Percentiles rank a stretch among this genome's conserved stretches.
phyloP scores from a whole-genome alignment of 1,140 invertebrate genomes.

The Amphibalanus amphitrite region DNA sequence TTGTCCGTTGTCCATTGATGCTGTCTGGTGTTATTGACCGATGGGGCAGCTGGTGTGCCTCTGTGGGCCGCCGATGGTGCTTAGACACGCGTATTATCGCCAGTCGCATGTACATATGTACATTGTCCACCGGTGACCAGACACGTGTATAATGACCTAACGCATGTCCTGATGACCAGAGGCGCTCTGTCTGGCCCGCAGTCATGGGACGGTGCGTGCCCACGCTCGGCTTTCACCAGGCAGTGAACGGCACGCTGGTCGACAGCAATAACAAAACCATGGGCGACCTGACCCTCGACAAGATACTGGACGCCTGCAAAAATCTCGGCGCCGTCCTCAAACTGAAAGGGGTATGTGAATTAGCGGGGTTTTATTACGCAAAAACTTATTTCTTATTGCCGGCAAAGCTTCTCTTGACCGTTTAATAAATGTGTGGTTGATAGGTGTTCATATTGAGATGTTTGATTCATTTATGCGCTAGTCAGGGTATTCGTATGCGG shows the following conservation, averaged over 20 bases:
- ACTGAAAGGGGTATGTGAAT: background rate
- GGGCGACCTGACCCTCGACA: background rate
- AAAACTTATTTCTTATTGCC: background rate
- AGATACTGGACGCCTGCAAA: background rate
- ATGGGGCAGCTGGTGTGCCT: no score
- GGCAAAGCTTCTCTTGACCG: background rate
- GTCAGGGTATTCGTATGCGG: no score
- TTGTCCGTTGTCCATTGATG: no score
- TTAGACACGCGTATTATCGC: no score
- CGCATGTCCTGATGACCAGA: no score
- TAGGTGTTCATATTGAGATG: background rate
- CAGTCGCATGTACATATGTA: no score
- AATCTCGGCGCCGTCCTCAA: background rate
- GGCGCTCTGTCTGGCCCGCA: background rate
- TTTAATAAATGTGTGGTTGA: background rate
- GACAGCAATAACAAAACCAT: conserved; percentile 1
- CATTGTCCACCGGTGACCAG: no score
- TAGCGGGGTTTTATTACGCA: no score
- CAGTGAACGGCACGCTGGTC: background rate
- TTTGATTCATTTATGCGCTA: no score
- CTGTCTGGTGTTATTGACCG: no score
- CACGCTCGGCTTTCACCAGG: background rate
- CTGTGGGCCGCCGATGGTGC: no score
- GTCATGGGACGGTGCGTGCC: background rate
- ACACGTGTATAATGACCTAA: no score